phyloP scores from a whole-genome alignment of 2,797 vertebrate species.

The Apogon talboti region DNA sequence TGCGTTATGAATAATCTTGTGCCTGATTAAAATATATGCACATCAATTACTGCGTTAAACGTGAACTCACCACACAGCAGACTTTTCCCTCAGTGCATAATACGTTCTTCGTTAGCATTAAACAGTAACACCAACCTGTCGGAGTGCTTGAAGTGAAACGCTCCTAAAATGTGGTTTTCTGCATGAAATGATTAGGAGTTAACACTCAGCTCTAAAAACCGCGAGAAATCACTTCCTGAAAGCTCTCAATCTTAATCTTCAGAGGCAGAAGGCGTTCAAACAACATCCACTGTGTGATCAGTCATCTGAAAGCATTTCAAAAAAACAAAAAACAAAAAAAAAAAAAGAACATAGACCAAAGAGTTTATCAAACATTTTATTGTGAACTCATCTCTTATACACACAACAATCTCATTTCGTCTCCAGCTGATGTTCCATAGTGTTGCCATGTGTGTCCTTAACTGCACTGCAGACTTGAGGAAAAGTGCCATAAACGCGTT shows the following conservation, averaged over 20 bases:
- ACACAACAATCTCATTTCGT: conserved; percentile 60
- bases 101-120: neutral
- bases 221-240: conserved; percentile 80
- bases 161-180: conserved; percentile 66
- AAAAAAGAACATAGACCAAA: neutral
- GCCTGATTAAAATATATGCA: no score
- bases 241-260: conserved; percentile 59
- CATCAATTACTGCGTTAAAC: no score
- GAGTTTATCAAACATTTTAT: conserved; percentile 75
- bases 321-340: neutral
- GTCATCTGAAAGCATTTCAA: neutral
- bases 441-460: conserved; percentile 54
- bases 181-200: conserved; percentile 62
- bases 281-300: conserved; percentile 25
- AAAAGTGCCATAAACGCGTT: conserved; percentile 63
- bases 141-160: conserved; percentile 16
- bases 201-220: conserved; percentile 60
- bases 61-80: neutral
- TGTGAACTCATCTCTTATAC: conserved; percentile 61
- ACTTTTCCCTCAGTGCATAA: neutral
- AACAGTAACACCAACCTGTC: conserved; percentile 39
- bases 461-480: conserved; percentile 55
- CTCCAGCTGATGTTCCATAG: conserved; percentile 60
- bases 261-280: conserved; percentile 51
- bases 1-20: no score